These are phyloP conservation scores for Peromyscus nudipes DNA, from an alignment of 2,797 vertebrate genomes.

Conservation along the genomic window DNA sequence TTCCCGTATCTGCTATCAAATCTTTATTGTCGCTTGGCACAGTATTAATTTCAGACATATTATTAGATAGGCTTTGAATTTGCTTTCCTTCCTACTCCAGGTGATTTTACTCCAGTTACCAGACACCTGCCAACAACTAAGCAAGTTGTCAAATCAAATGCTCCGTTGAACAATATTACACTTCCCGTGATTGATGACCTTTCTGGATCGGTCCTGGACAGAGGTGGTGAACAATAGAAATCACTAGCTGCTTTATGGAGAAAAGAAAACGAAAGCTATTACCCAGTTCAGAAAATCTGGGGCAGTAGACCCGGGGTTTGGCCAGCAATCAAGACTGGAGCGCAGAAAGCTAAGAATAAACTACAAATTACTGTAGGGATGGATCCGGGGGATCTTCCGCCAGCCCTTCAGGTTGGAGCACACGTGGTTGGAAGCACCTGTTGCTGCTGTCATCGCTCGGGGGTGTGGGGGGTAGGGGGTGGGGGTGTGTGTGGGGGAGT, in stretches of 20 bases:
- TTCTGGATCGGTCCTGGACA: neutral
- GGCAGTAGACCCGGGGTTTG: neutral
- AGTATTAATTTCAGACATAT: neutral
- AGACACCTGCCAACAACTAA: neutral
- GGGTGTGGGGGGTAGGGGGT: too few relatives aligned
- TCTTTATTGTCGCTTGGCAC: neutral
- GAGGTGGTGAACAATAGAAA: neutral
- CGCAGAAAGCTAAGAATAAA: neutral
- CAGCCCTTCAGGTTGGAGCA: too few relatives aligned
- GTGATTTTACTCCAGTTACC: neutral
- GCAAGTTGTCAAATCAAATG: neutral
- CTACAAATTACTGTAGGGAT: neutral
- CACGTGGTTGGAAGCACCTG: neutral
- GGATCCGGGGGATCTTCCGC: neutral
- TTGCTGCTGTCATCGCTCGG: neutral
- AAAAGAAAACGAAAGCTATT: neutral
- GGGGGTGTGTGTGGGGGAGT: neutral
- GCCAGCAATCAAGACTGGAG: neutral
- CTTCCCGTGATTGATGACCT: neutral
- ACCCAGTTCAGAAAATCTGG: neutral
- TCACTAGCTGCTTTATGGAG: neutral
- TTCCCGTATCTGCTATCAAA: neutral
- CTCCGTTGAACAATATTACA: neutral
- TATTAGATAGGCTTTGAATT: conserved; percentile 11
- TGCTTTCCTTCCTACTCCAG: neutral